A percentile compares a stretch with the other conserved stretches of the same genome.
Evolutionary conservation across 1,140 invertebrate species (phyloP).

Genomic region (Agrypnia vestita): DNA sequence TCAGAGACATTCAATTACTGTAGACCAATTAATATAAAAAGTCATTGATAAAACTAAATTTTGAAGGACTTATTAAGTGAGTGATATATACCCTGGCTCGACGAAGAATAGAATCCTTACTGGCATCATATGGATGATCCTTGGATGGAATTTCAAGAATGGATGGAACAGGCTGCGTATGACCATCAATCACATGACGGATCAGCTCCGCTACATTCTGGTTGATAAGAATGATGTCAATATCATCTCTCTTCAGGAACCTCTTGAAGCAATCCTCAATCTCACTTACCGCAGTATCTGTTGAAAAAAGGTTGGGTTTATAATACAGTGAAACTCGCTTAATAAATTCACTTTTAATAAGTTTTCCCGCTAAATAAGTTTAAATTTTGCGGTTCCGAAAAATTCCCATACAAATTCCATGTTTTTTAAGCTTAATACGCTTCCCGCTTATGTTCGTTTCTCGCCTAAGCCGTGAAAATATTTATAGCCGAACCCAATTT

Average conservation of each 20-base stretch:
- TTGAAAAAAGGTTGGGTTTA: conserved; percentile 42
- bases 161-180: conserved; percentile 94
- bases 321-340: too few species aligned
- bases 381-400: too few species aligned
- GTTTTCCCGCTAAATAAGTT: too few species aligned
- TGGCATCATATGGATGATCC: conserved; percentile 98
- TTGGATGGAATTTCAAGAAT: conserved; percentile 99
- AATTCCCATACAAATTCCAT: too few species aligned
- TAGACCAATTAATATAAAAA: too few species aligned
- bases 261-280: conserved; percentile 98
- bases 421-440: too few species aligned
- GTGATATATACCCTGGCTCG: conserved; percentile 85
- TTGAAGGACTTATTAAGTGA: background rate
- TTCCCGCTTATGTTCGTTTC: too few species aligned
- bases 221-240: conserved; percentile 99
- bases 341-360: too few species aligned
- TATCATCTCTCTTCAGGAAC: conserved; percentile 96
- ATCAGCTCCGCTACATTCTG: conserved; percentile 99
- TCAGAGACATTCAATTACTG: too few species aligned
- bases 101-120: conserved; percentile 97
- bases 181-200: conserved; percentile 95
- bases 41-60: too few species aligned
- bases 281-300: conserved; percentile 95
- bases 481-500: too few species aligned
- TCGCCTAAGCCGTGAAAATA: too few species aligned